These are phyloP conservation scores for Shinisaurus crocodilurus DNA, from an alignment of 2,113 vertebrate genomes.

Conservation along the genomic window DNA sequence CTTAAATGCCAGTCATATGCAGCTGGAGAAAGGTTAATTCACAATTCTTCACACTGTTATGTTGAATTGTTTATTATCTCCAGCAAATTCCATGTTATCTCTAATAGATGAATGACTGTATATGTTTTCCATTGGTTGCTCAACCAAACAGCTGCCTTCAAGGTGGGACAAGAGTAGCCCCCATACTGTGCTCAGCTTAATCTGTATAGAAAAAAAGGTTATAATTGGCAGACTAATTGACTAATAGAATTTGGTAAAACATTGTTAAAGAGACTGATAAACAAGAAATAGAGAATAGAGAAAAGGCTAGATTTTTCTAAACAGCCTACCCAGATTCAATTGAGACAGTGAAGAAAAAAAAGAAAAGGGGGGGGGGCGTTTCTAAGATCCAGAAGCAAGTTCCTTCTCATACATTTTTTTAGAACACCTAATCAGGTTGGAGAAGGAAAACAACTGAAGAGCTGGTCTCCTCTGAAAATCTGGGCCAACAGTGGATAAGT, in stretches of 20 bases:
- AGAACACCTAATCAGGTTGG: background rate
- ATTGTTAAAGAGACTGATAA: background rate
- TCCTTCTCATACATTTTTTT: background rate
- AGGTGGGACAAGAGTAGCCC: background rate
- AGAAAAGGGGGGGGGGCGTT: background rate
- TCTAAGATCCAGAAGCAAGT: background rate
- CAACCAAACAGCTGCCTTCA: background rate
- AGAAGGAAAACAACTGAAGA: background rate
- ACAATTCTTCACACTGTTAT: background rate
- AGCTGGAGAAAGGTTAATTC: background rate
- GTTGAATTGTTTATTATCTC: background rate
- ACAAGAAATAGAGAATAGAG: background rate
- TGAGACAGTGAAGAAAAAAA: background rate
- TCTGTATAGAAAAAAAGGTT: background rate
- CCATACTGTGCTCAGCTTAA: background rate
- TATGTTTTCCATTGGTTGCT: background rate
- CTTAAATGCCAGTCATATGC: background rate
- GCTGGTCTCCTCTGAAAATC: background rate
- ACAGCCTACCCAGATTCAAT: background rate
- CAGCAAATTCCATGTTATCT: background rate
- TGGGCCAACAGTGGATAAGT: background rate
- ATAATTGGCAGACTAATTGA: background rate
- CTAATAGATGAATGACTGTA: background rate
- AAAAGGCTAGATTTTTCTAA: background rate
- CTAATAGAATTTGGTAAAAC: background rate